Evolutionary conservation across 1,140 invertebrate genomes (phyloP), one percentile per base, ranked within the genome.

Genomic region (Orchestia grillus): DNA sequence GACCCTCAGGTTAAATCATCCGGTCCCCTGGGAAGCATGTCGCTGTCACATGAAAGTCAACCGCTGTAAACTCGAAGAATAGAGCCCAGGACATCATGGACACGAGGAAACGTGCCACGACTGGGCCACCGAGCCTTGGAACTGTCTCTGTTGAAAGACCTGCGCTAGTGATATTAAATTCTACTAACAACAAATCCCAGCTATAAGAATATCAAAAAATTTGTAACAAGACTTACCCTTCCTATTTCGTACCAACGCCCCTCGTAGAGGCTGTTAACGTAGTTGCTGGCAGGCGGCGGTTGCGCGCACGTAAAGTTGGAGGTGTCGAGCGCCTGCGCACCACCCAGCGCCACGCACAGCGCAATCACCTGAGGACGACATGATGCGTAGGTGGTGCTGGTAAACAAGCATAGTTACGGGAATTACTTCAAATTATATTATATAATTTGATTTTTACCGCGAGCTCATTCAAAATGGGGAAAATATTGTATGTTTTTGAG

Each of bases 221-320:
- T 90, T 36, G 42, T 19, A 42, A 44, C 62, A 90, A 42, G 41
- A 94, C 92, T 44, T 40, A 94, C 92, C 92, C 92, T 94, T 44
- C 92, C 92, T 40, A 94, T 94, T 44, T 94, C 92, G 40, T 45
- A 94, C 92, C 92, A 94, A 44, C 44, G 92, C 11, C 92, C 92
- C 44, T 94, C 92, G 44, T 94, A 94, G 43, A 94, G 92, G 44
- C 41, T 19, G 92, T 94, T 94, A 8, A 40, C 92, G 44, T 94
- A 94, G 92, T 94, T 94, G 92, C 41, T 42, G 8, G 92, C 92
- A 40, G 92, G 43, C 3, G 92, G 92, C 36, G 92, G 92, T 15
- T 44, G 36, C 6, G 43, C 36, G 36, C 92, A 94, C 43, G 92
- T 94, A 40, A 40, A 45, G 44, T 94, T 94, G 36, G 92, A 94